These are phyloP conservation scores for Drosophila putrida DNA, from an alignment of 2,888 invertebrate genomes.

Conservation along the genomic window DNA sequence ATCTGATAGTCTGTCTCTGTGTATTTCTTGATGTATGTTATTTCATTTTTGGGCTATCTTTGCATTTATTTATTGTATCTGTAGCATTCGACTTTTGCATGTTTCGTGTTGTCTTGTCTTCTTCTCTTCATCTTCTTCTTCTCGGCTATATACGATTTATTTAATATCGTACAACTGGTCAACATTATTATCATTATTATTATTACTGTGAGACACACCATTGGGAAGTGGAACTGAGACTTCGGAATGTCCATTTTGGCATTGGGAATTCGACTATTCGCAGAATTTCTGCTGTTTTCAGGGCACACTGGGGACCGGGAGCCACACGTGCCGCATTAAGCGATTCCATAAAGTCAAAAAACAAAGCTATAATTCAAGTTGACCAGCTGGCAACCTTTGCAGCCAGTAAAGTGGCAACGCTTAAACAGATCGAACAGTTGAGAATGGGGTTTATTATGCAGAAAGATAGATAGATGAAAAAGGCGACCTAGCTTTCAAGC, in stretches of 20 bases:
- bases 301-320: slow-evolving; percentile 58
- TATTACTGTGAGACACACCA: slow-evolving; percentile 26
- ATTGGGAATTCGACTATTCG: slow-evolving; percentile 23
- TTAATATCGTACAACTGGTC: slow-evolving; percentile 57
- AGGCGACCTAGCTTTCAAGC: too few relatives aligned
- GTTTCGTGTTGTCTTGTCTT: slow-evolving; percentile 33
- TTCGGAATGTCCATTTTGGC: slow-evolving; percentile 13
- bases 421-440: not conserved
- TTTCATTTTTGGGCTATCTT: slow-evolving; percentile 38
- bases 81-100: slow-evolving; percentile 51
- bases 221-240: slow-evolving; percentile 14
- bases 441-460: too few relatives aligned
- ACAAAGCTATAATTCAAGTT: not conserved
- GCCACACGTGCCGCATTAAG: slow-evolving; percentile 62
- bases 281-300: slow-evolving; percentile 5
- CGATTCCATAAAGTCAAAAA: not conserved
- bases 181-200: slow-evolving; percentile 24
- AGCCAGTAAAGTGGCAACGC: not conserved
- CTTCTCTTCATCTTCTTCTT: slow-evolving; percentile 27
- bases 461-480: too few relatives aligned
- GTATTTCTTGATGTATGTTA: slow-evolving; percentile 38
- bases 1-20: not conserved
- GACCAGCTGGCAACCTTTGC: slow-evolving; percentile 12
- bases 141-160: slow-evolving; percentile 49
- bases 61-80: slow-evolving; percentile 78